Percentiles rank a stretch among this genome's conserved stretches.
phyloP scores from a whole-genome alignment of 2,113 vertebrate genomes.

The Bettongia penicillata region DNA sequence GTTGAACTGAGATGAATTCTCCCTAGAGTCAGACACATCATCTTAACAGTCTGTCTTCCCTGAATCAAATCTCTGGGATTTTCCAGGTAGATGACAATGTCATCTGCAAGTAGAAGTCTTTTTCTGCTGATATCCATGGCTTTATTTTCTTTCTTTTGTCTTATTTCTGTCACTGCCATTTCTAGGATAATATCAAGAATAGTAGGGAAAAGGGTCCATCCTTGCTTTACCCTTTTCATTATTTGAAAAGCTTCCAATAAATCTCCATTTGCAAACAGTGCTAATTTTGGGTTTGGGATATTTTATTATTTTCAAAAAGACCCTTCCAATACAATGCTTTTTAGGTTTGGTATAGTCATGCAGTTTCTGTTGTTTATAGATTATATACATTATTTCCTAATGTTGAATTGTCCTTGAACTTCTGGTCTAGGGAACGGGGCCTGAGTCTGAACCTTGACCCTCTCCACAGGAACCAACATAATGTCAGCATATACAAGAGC shows the following conservation, averaged over 20 bases:
- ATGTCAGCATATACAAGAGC: constrained; percentile 87
- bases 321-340: background rate
- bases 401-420: background rate
- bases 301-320: background rate
- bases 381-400: background rate
- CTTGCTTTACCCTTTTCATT: background rate
- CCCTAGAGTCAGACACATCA: too few species aligned
- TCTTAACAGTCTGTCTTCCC: too few species aligned
- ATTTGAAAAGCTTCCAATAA: too few species aligned
- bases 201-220: background rate
- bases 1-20: too few species aligned
- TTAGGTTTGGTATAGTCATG: background rate
- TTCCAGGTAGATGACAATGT: too few species aligned
- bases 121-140: background rate
- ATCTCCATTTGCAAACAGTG: too few species aligned
- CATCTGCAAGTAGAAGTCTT: too few species aligned
- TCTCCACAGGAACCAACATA: constrained; percentile 85
- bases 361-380: background rate
- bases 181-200: background rate
- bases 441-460: background rate
- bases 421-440: background rate
- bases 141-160: background rate
- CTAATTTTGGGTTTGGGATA: background rate
- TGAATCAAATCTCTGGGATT: too few species aligned
- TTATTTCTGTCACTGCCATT: background rate